Evolutionary conservation across 2,888 invertebrate species (phyloP), one percentile per base, ranked within the genome.

Genomic region (Acronicta aceris): DNA sequence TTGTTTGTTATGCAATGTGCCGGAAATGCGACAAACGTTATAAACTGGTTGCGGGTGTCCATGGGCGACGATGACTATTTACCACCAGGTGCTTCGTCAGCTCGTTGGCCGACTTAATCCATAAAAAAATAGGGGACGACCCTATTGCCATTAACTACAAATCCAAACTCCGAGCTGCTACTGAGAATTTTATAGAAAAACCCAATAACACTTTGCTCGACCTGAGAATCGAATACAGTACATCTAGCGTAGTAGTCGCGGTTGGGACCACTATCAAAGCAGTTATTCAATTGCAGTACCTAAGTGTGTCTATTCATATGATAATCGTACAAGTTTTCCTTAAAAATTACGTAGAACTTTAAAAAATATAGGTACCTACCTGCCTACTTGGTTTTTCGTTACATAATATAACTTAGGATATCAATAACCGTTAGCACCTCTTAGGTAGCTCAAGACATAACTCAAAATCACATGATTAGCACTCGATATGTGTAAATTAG

Each of bases 1-100:
- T 53, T 57, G 62, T 61, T 25, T 46, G 46, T 77, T 76, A 60
- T 21, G 62, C 47, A 78, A 79, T 38, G 36, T 60, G n/a, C 59
- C 68, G 79, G 74, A 78, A 73, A 76, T 59, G 30, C 36, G 30
- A 61, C 50, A 43, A 59, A 38, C 27, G 57, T 40, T 60, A 59
- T 45, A 55, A 59, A 50, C 59, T 33, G 47, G 12, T 36, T 13
- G 13, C 36, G 52, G 57, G n/a, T n/a, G n/a, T n/a, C n/a, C n/a
- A n/a, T n/a, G n/a, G n/a, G n/a, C n/a, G n/a, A n/a, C n/a, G n/a
- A n/a, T n/a, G n/a, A n/a, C n/a, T n/a, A n/a, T n/a, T n/a, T n/a
- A n/a, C n/a, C n/a, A n/a, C n/a, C n/a, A n/a, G n/a, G n/a, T n/a
- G n/a, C n/a, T n/a, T n/a, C n/a, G n/a, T n/a, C n/a, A n/a, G n/a